Base-by-base conservation (phyloP, 2,113 vertebrate genomes). In the Plectropomus leopardus region DNA sequence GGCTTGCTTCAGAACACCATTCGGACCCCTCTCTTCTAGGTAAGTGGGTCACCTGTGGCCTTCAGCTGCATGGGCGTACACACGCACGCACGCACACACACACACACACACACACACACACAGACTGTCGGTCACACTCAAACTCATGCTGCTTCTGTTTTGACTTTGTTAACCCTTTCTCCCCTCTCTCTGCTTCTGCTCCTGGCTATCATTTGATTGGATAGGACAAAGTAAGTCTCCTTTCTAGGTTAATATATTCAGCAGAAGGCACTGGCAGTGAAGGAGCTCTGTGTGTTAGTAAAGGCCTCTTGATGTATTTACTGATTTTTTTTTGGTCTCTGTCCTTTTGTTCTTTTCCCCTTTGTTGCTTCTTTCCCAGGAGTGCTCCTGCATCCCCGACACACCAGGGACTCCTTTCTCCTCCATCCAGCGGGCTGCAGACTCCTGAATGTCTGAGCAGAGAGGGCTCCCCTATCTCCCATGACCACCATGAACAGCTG, bases 361-460 rank as follows among this genome's bases (percentile, higher is more conserved):
- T 42, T 51, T 13, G 11, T 44, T 57, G 11, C 6, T 44, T 76
- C 1, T 61, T 14, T 76, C 82, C 14, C 76, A 99, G 98, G 95
- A 99, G 98, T 24, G 98, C 98, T 48, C 98, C 98, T 3, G 97
- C 98, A 4, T 99, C 98, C 13, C 98, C 98, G 16, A 99, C 97
- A 65, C 98, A 99, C 88, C 97, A 97, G 16, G 98, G 98, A 84
- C 96, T 99, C 59, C 95, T 99, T 86, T 99, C 97, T 61, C 97
- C 97, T 28, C 94, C 96, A 63, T 97, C 97, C 69, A 98, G 97
- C 40, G 97, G 97, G 88, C 95, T 99, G 72, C 98, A 99, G 95
- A 99, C 98, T 45, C 98, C 98, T 8, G 98, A 99, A 90, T 97
- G 97, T 94, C 94, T 99, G 78, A 99, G 98, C 32, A 94, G 98